Conservation (phyloP, 2,797 vertebrate species). For the Acanthis flammea region DNA sequence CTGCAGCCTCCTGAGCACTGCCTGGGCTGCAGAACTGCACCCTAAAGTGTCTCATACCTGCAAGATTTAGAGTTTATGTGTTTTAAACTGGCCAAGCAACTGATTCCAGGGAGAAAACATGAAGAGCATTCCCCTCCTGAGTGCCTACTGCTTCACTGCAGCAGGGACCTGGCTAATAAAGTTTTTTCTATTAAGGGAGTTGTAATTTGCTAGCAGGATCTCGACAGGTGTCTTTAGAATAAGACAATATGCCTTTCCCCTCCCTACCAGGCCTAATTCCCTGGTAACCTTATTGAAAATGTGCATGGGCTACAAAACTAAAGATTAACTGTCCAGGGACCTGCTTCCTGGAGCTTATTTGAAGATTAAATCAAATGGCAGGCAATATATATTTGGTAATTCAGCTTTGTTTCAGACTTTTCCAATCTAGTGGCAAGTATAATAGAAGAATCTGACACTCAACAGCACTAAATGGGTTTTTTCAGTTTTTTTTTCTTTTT, state of each 20-base stretch:
- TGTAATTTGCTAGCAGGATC: slow-evolving; percentile 64
- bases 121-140: background rate
- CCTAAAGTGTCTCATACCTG: background rate
- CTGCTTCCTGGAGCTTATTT: slow-evolving; percentile 78
- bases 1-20: background rate
- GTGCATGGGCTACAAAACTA: slow-evolving; percentile 79
- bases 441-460: slow-evolving; percentile 62
- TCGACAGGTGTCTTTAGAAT: slow-evolving; percentile 64
- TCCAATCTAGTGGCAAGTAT: slow-evolving; percentile 44
- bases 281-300: slow-evolving; percentile 79
- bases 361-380: slow-evolving; percentile 83
- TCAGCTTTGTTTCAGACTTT: slow-evolving; percentile 71
- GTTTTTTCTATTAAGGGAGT: slow-evolving; percentile 64
- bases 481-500: background rate
- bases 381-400: slow-evolving; percentile 77
- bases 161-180: slow-evolving; percentile 42
- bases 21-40: background rate
- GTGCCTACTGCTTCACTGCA: background rate
- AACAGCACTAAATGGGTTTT: slow-evolving; percentile 45
- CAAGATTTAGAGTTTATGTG: background rate
- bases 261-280: slow-evolving; percentile 72
- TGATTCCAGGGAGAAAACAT: background rate
- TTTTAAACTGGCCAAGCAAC: background rate
- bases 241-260: slow-evolving; percentile 68
- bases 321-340: slow-evolving; percentile 79